Evolutionary conservation across 2,797 vertebrate genomes (phyloP), one percentile per base, ranked within the genome.

Genomic region (Spea hammondii): DNA sequence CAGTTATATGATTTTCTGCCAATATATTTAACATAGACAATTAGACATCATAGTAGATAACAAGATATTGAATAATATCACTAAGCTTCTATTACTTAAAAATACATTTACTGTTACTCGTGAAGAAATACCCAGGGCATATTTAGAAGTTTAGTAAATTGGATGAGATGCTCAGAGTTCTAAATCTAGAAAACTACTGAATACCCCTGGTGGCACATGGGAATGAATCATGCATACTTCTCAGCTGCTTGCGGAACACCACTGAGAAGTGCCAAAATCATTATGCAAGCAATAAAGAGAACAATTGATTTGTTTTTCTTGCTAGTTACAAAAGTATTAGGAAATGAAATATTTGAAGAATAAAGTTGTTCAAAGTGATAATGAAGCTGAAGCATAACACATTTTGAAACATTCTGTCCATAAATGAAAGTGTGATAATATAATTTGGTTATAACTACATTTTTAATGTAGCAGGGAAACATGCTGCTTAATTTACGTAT

Each of bases 201-300:
- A 74, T 79, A 68, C 71, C 70, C 77, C 77, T 74, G 77, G 77
- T 72, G 77, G 77, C 73, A 72, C 77, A 79, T 79, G 70, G 64
- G 54, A 79, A 79, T 74, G 77, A 79, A 79, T 73, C 77, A 79
- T 79, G 53, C 68, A 79, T 79, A 71, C 67, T 74, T 79, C 77
- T 79, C 77, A 73, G 70, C 71, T 73, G 71, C 49, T 62, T 73
- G 70, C 70, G 59, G 67, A 79, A 79, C 51, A 79, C 70, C 70
- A 72, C 77, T 79, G 62, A 59, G 70, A 72, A 79, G 62, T 79
- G 77, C 77, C 70, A 79, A 71, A 64, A 62, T 45, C 64, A 79
- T 79, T 79, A 79, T 74, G 71, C 64, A 53, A 79, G 72, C 65
- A 79, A 79, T 73, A 79, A 79, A 79, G 74, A 68, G 77, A 74